Evolutionary conservation across 2,888 invertebrate species (phyloP).

Genomic region (Drymonia ruficornis): DNA sequence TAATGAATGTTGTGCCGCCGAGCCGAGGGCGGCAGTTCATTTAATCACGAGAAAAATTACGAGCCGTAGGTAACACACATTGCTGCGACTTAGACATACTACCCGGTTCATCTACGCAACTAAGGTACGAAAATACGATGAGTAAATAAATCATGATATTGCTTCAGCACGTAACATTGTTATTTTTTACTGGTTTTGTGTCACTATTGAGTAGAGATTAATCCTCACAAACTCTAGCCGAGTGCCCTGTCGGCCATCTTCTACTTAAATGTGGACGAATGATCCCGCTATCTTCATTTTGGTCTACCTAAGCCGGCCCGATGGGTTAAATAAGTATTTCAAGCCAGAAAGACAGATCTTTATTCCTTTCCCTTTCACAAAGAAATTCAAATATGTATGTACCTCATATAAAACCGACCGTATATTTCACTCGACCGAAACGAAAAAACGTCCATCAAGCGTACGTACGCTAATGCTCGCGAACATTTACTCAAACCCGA

Average conservation of each 20-base stretch:
- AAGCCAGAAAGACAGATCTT: neutral
- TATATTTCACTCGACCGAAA: neutral
- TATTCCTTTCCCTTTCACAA: neutral
- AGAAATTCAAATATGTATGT: neutral
- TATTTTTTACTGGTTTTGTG: too few relatives aligned
- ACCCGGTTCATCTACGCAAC: neutral
- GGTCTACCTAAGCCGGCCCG: too few relatives aligned
- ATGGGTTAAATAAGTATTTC: neutral
- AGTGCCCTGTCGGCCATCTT: too few relatives aligned
- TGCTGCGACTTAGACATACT: neutral
- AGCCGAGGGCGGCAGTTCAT: constrained; percentile 23
- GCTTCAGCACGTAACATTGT: too few relatives aligned
- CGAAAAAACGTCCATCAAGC: constrained; percentile 6
- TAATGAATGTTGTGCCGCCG: constrained; percentile 22
- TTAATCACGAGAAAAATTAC: constrained; percentile 30
- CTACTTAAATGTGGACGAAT: too few relatives aligned
- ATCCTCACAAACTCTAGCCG: too few relatives aligned
- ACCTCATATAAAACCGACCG: constrained; percentile 2
- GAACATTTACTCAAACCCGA: constrained; percentile 11
- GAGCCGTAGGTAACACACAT: neutral
- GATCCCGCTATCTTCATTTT: too few relatives aligned
- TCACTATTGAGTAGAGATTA: too few relatives aligned
- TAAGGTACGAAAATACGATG: neutral
- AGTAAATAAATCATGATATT: too few relatives aligned
- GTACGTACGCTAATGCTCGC: constrained; percentile 6